Conservation (phyloP, 2,113 vertebrate species). For the Peromyscus californicus region DNA sequence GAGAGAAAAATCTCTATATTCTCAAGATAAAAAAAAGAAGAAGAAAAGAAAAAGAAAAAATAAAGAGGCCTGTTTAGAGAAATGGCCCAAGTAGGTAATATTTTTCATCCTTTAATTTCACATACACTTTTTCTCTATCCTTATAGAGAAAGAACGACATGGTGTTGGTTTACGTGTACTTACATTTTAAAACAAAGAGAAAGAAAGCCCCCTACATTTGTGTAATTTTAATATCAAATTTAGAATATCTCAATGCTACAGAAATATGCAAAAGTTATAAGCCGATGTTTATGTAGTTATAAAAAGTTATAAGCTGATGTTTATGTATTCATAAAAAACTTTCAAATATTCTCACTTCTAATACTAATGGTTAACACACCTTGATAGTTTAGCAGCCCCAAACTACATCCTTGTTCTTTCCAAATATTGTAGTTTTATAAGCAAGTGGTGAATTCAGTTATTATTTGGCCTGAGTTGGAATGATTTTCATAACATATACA, state of each 20-base stretch:
- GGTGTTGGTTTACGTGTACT: neutral
- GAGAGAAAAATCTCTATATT: slow-evolving; percentile 59
- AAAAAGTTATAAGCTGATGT: neutral
- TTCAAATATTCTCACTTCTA: neutral
- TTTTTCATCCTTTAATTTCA: neutral
- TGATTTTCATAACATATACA: slow-evolving; percentile 3
- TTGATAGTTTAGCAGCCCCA: neutral
- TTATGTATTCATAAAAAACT: neutral
- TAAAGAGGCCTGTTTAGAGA: neutral
- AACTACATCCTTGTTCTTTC: neutral
- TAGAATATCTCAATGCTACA: neutral
- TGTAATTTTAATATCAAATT: neutral
- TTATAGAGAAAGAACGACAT: neutral
- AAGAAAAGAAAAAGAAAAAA: neutral
- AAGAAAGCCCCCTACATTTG: neutral
- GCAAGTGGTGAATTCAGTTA: neutral
- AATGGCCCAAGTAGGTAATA: neutral
- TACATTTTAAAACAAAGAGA: neutral
- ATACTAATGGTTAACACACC: neutral
- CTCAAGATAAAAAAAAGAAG: neutral
- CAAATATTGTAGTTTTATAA: slow-evolving; percentile 28
- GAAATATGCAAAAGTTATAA: neutral
- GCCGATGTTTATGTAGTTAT: neutral
- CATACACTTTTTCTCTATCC: neutral
- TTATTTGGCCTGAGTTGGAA: neutral